These are phyloP conservation scores for Epizoanthus scotinus DNA, from an alignment of 92 coral and sea anemone genomes.

Conservation along the genomic window DNA sequence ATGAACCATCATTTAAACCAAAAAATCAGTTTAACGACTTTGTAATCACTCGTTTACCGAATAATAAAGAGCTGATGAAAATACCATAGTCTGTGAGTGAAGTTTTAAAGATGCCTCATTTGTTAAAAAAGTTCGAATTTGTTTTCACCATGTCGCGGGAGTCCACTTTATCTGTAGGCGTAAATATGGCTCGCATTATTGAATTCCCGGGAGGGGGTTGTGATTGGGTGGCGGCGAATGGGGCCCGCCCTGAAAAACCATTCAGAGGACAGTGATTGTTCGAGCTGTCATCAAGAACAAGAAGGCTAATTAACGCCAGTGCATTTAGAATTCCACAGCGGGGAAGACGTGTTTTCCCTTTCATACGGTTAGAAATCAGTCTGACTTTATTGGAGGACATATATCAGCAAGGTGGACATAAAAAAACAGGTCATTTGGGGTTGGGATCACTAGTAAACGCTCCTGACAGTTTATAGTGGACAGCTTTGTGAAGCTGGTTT, in stretches of 20 bases:
- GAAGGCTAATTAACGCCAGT: conserved; percentile 22
- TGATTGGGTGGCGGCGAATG: not conserved
- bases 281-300: conserved; percentile 35
- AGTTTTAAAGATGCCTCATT: not conserved
- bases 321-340: conserved; percentile 23
- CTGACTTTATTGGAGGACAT: not conserved
- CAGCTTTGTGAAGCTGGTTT: conserved; percentile 7
- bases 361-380: not conserved
- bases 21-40: conserved; percentile 21
- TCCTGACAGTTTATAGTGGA: not conserved
- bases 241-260: conserved; percentile 20
- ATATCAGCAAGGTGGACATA: too few species aligned
- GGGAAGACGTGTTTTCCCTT: conserved; percentile 5
- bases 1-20: conserved; percentile 16
- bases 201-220: conserved; percentile 33
- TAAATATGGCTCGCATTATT: not conserved
- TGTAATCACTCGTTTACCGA: conserved; percentile 21
- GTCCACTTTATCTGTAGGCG: conserved; percentile 3
- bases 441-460: too few species aligned
- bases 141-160: not conserved
- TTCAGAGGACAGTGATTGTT: conserved; percentile 16
- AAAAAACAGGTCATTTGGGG: too few species aligned
- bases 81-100: not conserved
- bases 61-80: not conserved
- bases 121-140: not conserved